Base-by-base conservation (phyloP, 2,113 vertebrate genomes). In the Platysternon megacephalum region DNA sequence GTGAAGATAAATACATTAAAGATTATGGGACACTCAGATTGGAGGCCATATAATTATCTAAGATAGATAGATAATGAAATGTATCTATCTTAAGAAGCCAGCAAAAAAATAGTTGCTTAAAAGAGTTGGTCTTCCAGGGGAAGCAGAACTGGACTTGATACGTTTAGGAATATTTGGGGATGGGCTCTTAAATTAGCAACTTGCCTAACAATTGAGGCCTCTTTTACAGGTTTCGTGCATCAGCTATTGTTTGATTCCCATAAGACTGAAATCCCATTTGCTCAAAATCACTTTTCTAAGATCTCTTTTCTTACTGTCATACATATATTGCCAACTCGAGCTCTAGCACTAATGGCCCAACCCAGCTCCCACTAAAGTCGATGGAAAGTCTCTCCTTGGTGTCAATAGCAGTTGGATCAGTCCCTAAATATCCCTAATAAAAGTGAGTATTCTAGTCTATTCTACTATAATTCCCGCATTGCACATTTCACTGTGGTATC, bases 291-390 rank as follows among this genome's bases (percentile, higher is more conserved):
- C 35, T 88, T 93, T 78, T 79, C 29, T 35, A 39, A 51, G 39
- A 21, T 82, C 6, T 58, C 14, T 48, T 79, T 35, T 89, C 0
- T 68, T 61, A 22, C 19, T 39, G 19, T 72, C 65, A 39, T 39
- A 32, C 1, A 0, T 0, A 0, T 8, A 0, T n/a, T 6, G 24
- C 65, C 65, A 8, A 28, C 44, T 52, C 74, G 8, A 32, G 51
- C 51, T 1, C 82, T 49, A 28, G 26, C 10, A 53, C 21, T 48
- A 13, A 44, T 56, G 84, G 51, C 52, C 17, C 52, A 10, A 2
- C 16, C 14, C 0, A 10, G 83, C 24, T 90, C 0, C 0, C 16
- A 1, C 0, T 1, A 65, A 8, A 86, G 35, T 28, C 5, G 1
- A 2, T 4, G 49, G 68, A 19, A 88, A 93, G 12, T 1, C 0